Evolutionary conservation across 2,797 vertebrate species (phyloP), one percentile per base, ranked within the genome.

Genomic region (Chloroceryle inda): DNA sequence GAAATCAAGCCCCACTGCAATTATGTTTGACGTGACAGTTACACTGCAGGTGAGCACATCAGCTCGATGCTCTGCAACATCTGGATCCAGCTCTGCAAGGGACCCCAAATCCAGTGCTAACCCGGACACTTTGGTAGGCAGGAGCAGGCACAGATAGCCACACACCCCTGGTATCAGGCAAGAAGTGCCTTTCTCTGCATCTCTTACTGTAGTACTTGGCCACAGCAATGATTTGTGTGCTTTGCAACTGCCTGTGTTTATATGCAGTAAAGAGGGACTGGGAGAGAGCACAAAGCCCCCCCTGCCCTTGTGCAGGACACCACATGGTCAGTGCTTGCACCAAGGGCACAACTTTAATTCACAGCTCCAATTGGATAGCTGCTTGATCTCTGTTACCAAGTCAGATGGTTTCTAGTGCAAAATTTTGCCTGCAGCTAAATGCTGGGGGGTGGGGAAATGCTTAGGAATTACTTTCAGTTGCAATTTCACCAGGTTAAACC

Each of bases 221-320:
- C 68, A 31, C 35, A 20, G 7, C 78, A 35, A 3, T 1, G 11
- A 23, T 63, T 27, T 3, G 0, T 4, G 23, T 31, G 21, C 23
- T 26, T 38, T 24, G 26, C 44, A n/a, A 2, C 18, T 5, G 2
- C 47, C 40, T 44, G 50, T 24, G 37, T 44, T 78, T 24, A 7
- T 4, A 10, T 1, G 6, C 10, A 2, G 8, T 2, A 12, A 14
- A 3, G 13, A 15, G 16, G 18, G 11, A 35, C 14, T 3, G 29
- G 55, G 20, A 31, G 7, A 9, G 16, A 16, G 40, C 56, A 19
- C 4, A 2, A 50, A 20, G 10, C 10, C 7, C 29, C 26, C 26
- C 7, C 13, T 9, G 6, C 52, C 52, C 52, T 19, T 17, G 4
- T 52, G 20, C 67, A 13, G 21, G 10, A 66, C 52, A 73, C 8